These are phyloP conservation scores for Cololabis saira DNA, from an alignment of 2,113 vertebrate genomes.

Conservation along the genomic window DNA sequence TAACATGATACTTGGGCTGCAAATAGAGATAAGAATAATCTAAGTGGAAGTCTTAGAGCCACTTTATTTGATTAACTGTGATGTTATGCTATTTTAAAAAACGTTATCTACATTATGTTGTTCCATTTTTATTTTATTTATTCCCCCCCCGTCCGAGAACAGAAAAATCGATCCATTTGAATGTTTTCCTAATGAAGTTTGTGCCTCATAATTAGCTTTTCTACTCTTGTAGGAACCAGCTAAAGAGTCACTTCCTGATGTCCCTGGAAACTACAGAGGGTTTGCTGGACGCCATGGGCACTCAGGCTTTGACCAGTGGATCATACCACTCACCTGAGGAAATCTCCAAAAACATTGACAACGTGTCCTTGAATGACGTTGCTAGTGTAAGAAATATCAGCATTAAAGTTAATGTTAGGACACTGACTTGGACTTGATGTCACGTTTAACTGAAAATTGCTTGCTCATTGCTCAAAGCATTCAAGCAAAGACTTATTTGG, in stretches of 20 bases:
- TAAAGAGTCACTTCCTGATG: constrained; percentile 90
- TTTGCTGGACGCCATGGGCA: constrained; percentile 88
- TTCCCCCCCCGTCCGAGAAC: too few species aligned
- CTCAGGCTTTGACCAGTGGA: constrained; percentile 84
- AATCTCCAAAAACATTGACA: constrained; percentile 87
- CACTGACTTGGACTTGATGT: too few species aligned
- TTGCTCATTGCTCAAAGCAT: too few species aligned
- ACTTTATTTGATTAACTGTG: too few species aligned
- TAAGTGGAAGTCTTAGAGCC: too few species aligned
- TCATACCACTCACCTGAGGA: constrained; percentile 81
- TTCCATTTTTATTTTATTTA: background rate
- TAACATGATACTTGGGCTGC: too few species aligned
- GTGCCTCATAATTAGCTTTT: background rate
- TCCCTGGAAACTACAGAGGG: constrained; percentile 88
- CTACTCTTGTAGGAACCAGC: constrained; percentile 81
- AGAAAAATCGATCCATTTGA: background rate
- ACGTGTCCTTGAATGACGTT: constrained; percentile 86
- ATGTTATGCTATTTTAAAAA: too few species aligned
- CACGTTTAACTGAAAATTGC: too few species aligned
- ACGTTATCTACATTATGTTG: too few species aligned
- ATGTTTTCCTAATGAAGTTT: background rate
- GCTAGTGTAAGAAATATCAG: constrained; percentile 88
- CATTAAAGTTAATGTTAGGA: background rate
- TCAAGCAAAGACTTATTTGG: too few species aligned
- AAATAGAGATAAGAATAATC: too few species aligned